Conservation (phyloP, 2,888 invertebrate genomes). For the Rhaphigaster nebulosa region DNA sequence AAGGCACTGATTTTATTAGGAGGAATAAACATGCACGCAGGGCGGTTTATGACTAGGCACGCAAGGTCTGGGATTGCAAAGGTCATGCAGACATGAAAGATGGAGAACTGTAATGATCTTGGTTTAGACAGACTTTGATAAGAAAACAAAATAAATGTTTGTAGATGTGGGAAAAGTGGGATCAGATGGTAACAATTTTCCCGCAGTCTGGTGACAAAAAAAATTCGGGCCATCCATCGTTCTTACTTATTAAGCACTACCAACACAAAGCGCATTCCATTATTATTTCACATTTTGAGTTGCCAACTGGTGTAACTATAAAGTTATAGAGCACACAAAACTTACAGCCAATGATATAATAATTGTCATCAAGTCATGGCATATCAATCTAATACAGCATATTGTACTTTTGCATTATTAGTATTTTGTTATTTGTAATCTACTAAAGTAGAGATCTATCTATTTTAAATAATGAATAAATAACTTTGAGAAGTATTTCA, state of each 20-base stretch:
- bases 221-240: no score
- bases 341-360: no score
- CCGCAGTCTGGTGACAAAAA: neutral
- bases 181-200: neutral
- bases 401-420: neutral
- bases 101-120: neutral
- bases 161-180: neutral
- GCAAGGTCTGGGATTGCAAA: neutral
- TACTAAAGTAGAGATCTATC: neutral
- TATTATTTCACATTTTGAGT: neutral
- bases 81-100: neutral
- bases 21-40: conserved; percentile 4
- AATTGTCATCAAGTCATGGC: no score
- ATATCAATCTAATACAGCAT: no score
- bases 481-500: neutral
- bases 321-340: no score
- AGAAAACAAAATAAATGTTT: neutral
- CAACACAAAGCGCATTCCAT: no score
- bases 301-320: neutral
- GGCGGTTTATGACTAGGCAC: neutral
- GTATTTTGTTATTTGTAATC: neutral
- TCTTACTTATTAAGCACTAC: no score
- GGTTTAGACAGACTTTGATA: neutral
- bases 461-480: neutral
- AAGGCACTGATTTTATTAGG: neutral